These are phyloP conservation scores for Cerceris ruficornis DNA, from an alignment of 2,888 invertebrate genomes.

Conservation along the genomic window DNA sequence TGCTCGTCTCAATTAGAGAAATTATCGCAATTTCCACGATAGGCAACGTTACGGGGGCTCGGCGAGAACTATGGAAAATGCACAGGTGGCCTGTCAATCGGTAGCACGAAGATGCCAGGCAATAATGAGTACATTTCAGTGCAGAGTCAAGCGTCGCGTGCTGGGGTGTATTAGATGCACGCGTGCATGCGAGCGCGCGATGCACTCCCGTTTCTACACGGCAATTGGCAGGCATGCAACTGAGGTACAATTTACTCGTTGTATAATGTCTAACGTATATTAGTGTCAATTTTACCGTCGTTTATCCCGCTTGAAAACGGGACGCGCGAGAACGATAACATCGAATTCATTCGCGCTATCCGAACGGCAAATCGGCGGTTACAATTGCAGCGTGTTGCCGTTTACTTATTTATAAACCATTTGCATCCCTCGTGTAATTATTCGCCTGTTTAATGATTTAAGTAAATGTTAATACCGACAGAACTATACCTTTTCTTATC, in stretches of 20 bases:
- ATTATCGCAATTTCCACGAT: not conserved
- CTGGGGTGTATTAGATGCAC: not conserved
- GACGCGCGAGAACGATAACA: not conserved
- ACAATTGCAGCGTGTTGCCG: not conserved
- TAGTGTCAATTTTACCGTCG: not conserved
- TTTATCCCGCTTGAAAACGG: not conserved
- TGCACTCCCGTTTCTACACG: conserved; percentile 1
- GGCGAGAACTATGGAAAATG: not conserved
- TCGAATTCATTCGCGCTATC: not conserved
- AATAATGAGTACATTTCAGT: conserved; percentile 13
- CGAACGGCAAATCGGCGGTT: not conserved
- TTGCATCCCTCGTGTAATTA: too few relatives aligned
- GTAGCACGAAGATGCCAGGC: not conserved
- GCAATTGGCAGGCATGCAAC: conserved; percentile 14
- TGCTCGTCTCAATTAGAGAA: not conserved
- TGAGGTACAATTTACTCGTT: conserved; percentile 3
- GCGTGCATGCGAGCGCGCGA: not conserved
- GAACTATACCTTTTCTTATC: too few relatives aligned
- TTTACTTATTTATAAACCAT: not conserved
- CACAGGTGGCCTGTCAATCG: not conserved
- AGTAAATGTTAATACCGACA: too few relatives aligned
- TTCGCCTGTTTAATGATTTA: too few relatives aligned
- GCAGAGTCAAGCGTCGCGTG: conserved; percentile 10
- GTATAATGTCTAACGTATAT: not conserved
- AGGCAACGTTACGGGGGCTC: not conserved